Conservation (phyloP, 2,888 invertebrate genomes). For the Agelastica alni region DNA sequence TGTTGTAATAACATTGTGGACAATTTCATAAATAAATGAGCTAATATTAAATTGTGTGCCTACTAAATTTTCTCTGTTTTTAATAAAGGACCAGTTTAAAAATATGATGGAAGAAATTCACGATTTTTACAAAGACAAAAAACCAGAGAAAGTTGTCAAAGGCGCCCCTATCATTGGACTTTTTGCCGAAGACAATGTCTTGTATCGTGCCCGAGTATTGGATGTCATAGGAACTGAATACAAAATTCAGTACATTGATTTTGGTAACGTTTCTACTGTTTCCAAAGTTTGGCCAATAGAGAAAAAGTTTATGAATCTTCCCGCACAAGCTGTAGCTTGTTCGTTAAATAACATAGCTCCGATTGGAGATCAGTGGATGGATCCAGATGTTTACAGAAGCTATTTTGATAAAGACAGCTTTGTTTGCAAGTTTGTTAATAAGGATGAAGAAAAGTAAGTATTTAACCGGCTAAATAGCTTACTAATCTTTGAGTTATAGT, state of each 20-base stretch:
- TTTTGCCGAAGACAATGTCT: slow-evolving; percentile 70
- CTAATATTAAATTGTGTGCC: no score
- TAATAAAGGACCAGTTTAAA: slow-evolving; percentile 62
- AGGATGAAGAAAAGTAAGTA: slow-evolving; percentile 58
- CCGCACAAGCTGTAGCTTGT: slow-evolving; percentile 74
- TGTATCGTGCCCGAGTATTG: slow-evolving; percentile 72
- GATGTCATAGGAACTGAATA: slow-evolving; percentile 50
- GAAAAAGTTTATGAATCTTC: slow-evolving; percentile 65
- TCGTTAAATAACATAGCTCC: slow-evolving; percentile 66
- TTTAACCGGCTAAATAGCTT: not conserved
- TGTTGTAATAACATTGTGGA: no score
- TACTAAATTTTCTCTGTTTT: no score
- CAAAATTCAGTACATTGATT: slow-evolving; percentile 72
- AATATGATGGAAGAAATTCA: slow-evolving; percentile 75
- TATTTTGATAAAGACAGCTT: slow-evolving; percentile 67
- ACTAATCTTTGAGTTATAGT: no score
- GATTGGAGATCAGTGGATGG: slow-evolving; percentile 64
- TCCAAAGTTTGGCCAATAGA: slow-evolving; percentile 74
- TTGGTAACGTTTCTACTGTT: slow-evolving; percentile 72
- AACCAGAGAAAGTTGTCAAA: slow-evolving; percentile 55
- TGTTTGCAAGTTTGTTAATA: slow-evolving; percentile 63
- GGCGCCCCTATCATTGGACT: slow-evolving; percentile 71
- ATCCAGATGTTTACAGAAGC: slow-evolving; percentile 60
- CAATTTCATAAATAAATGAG: no score
- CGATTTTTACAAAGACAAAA: slow-evolving; percentile 62